These are phyloP conservation scores for Stegodyphus mimosarum DNA, from an alignment of 1,140 invertebrate species.

Conservation along the genomic window DNA sequence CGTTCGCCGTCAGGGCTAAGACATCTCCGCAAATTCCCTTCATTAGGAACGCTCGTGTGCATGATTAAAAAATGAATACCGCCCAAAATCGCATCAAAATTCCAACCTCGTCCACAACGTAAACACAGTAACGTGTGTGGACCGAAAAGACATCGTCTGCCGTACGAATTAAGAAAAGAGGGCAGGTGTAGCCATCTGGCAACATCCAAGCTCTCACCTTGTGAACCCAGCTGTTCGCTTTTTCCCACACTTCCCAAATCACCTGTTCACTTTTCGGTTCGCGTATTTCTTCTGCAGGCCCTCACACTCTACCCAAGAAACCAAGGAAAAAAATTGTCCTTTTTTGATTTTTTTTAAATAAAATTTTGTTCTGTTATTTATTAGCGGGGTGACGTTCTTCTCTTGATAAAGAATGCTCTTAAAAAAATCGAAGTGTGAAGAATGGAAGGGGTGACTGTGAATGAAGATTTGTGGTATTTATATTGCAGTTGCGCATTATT, in stretches of 20 bases:
- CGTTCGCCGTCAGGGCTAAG: too few relatives aligned
- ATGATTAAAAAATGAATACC: too few relatives aligned
- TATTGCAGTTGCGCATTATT: too few relatives aligned
- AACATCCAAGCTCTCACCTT: background rate
- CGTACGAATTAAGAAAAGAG: background rate
- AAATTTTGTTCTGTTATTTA: background rate
- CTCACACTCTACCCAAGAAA: background rate
- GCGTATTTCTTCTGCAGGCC: background rate
- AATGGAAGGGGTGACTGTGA: background rate
- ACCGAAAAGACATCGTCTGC: background rate
- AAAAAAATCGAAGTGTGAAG: background rate
- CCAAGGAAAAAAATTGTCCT: background rate
- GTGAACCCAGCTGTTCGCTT: constrained; percentile 1
- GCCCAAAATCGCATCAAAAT: background rate
- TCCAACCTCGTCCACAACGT: background rate
- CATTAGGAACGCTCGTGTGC: too few relatives aligned
- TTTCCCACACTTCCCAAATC: background rate
- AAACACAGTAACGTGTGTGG: background rate
- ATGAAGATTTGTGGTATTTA: background rate
- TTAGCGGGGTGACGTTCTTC: background rate
- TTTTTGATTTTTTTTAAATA: background rate
- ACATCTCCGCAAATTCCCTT: too few relatives aligned
- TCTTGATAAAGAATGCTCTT: background rate
- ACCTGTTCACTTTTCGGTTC: background rate
- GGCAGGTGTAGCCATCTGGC: background rate